These are phyloP conservation scores for Sceloporus tristichus DNA, from an alignment of 2,113 vertebrate genomes.

Conservation along the genomic window DNA sequence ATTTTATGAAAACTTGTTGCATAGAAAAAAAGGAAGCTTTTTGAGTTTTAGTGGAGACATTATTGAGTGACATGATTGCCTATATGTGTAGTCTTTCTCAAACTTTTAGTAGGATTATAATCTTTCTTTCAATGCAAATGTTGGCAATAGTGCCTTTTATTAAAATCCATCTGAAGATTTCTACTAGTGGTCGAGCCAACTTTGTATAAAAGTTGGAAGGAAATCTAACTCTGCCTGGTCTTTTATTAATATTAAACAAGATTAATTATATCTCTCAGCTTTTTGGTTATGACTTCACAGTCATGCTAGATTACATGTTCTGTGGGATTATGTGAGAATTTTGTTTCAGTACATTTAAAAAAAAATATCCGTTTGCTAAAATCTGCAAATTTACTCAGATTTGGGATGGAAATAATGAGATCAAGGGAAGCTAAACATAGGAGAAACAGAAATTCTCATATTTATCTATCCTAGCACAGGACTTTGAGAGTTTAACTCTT, in stretches of 20 bases:
- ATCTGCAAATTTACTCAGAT: too few species aligned
- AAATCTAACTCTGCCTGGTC: neutral
- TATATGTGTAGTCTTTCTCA: neutral
- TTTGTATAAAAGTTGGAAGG: conserved; percentile 9
- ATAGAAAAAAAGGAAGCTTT: neutral
- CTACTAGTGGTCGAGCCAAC: neutral
- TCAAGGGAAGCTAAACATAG: too few species aligned
- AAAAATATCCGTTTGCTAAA: too few species aligned
- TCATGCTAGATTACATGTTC: neutral
- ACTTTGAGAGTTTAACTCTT: too few species aligned
- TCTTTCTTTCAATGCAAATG: neutral
- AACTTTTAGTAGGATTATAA: neutral
- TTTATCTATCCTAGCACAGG: too few species aligned
- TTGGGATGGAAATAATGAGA: too few species aligned
- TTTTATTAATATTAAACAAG: conserved; percentile 11
- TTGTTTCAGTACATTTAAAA: too few species aligned
- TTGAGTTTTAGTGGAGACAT: neutral
- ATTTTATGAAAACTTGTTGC: neutral
- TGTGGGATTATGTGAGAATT: too few species aligned
- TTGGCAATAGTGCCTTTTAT: neutral
- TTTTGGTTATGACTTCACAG: neutral
- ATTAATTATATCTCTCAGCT: neutral
- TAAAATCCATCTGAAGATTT: neutral
- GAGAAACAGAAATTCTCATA: too few species aligned
- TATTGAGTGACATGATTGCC: neutral